phyloP scores from a whole-genome alignment of 2,113 vertebrate genomes.

The Tretioscincus oriximinensis region DNA sequence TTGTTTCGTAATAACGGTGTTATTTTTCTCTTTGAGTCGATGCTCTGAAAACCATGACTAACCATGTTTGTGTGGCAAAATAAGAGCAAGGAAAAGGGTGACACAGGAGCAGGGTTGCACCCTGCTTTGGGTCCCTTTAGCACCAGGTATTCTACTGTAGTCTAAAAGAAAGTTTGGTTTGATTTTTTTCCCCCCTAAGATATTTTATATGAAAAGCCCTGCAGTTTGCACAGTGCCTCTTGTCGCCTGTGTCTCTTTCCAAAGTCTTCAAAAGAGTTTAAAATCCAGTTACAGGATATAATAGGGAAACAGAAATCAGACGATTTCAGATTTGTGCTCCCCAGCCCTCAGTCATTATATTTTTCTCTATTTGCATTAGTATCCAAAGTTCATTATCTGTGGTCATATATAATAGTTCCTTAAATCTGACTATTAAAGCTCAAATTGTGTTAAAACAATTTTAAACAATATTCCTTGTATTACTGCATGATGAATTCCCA shows the following conservation, averaged over 20 bases:
- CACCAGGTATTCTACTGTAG: neutral
- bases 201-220: neutral
- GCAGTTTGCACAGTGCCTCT: neutral
- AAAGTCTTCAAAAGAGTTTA: neutral
- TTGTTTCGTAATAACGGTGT: neutral
- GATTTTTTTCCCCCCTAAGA: neutral
- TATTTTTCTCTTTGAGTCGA: conserved; percentile 22
- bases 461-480: neutral
- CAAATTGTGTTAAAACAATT: neutral
- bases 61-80: neutral
- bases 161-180: neutral
- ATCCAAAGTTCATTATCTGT: neutral
- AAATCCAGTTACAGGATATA: too few species aligned
- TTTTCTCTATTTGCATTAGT: neutral
- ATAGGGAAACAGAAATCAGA: neutral
- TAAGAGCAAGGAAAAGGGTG: neutral
- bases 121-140: neutral
- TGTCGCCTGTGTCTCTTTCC: neutral
- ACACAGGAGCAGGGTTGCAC: neutral
- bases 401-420: neutral
- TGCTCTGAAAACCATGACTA: conserved; percentile 7
- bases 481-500: neutral
- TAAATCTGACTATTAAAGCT: neutral
- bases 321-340: neutral
- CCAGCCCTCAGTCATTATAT: neutral